These are phyloP conservation scores for Octodon degus DNA, from an alignment of 2,113 vertebrate genomes.

Conservation along the genomic window DNA sequence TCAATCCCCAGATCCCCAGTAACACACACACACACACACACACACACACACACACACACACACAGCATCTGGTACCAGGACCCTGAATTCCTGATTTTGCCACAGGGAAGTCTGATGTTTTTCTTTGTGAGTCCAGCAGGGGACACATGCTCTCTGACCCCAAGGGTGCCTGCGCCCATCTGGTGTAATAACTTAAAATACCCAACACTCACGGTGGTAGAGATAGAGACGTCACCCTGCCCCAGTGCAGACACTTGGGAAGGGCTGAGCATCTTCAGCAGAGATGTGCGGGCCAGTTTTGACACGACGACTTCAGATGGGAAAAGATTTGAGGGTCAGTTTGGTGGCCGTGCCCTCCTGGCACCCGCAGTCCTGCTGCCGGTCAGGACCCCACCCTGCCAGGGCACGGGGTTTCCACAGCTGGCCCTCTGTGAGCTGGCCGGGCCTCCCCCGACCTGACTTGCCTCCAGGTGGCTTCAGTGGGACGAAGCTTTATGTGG, in stretches of 20 bases:
- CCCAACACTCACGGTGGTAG: neutral
- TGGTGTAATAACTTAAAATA: neutral
- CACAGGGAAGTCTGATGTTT: neutral
- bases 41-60: neutral
- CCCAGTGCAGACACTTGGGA: too few species aligned
- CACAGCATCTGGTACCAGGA: neutral
- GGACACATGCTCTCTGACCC: neutral
- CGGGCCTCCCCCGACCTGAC: neutral
- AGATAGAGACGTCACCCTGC: neutral
- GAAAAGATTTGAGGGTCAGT: neutral
- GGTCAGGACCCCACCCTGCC: neutral
- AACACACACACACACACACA: neutral
- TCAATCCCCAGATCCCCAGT: neutral
- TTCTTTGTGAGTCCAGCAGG: neutral
- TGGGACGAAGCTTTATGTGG: conserved; percentile 67
- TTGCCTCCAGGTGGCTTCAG: conserved; percentile 40
- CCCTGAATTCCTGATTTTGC: neutral
- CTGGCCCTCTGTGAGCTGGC: neutral
- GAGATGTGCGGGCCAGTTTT: neutral
- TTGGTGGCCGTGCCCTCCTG: neutral
- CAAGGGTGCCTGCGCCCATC: neutral
- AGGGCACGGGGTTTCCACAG: fast-evolving
- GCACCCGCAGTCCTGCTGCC: fast-evolving
- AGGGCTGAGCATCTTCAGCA: neutral
- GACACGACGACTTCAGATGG: too few species aligned